A percentile compares a stretch with the other conserved stretches of the same genome.
phyloP scores from a whole-genome alignment of 2,888 invertebrate genomes.

The Apantesis nais region DNA sequence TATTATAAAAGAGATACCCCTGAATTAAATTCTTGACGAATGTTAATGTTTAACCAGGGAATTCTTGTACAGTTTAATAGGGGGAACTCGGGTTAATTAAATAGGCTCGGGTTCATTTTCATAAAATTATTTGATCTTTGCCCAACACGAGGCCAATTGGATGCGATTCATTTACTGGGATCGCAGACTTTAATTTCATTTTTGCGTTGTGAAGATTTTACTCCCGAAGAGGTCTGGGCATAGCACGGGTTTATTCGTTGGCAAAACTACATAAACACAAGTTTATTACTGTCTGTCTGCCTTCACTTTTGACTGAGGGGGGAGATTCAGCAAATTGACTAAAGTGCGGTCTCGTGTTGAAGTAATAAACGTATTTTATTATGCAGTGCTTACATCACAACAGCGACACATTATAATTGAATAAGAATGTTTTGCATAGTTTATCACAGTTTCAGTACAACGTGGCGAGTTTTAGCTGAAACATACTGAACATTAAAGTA shows the following conservation, averaged over 20 bases:
- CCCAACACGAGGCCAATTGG: conserved; percentile 69
- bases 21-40: conserved; percentile 81
- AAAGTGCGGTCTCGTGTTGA: conserved; percentile 67
- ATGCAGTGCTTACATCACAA: conserved; percentile 42
- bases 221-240: conserved; percentile 42
- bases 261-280: conserved; percentile 69
- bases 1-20: conserved; percentile 67
- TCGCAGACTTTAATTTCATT: conserved; percentile 72
- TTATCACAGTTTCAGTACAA: conserved; percentile 11
- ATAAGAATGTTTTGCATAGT: conserved; percentile 41
- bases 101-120: conserved; percentile 81
- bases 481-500: neutral
- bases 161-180: conserved; percentile 69
- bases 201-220: conserved; percentile 63
- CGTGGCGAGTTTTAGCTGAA: neutral
- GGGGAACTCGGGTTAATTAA: conserved; percentile 83
- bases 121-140: conserved; percentile 82
- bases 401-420: conserved; percentile 41
- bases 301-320: conserved; percentile 63
- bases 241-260: conserved; percentile 57
- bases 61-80: conserved; percentile 81
- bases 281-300: conserved; percentile 72
- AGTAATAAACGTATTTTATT: conserved; percentile 59
- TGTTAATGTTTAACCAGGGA: conserved; percentile 82
- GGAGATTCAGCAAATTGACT: conserved; percentile 61